Evolutionary conservation across 2,113 vertebrate species (phyloP).

Genomic region (Pionites leucogaster): DNA sequence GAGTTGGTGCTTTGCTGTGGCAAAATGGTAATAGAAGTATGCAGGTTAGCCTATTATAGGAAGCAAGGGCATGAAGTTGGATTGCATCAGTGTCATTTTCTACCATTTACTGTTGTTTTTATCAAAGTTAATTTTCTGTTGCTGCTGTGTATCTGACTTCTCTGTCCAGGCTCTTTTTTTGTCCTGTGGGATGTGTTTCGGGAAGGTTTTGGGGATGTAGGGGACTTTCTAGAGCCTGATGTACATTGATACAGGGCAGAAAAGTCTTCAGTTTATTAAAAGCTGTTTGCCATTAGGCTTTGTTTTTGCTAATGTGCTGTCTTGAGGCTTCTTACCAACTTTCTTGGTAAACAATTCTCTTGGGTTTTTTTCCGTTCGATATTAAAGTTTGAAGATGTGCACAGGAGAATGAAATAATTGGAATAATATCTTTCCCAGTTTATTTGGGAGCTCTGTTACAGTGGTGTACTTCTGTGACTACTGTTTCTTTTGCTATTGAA

Average conservation of each 20-base stretch:
- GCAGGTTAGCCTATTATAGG: rapidly evolving
- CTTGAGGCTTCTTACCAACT: background rate
- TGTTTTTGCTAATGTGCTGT: rapidly evolving
- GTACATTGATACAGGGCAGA: background rate
- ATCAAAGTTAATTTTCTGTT: background rate
- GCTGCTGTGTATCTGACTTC: background rate
- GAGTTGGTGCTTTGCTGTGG: background rate
- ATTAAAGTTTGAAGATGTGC: background rate
- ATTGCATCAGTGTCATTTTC: background rate
- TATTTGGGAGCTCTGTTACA: background rate
- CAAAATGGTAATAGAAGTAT: background rate
- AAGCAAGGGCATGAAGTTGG: background rate
- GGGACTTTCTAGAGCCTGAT: background rate
- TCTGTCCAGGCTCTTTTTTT: background rate
- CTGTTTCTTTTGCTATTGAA: background rate
- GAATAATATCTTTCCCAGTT: background rate
- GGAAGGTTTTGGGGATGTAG: background rate
- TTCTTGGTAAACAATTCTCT: background rate
- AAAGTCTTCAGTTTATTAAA: background rate
- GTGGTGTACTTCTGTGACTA: background rate
- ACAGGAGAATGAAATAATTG: background rate
- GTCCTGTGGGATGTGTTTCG: background rate
- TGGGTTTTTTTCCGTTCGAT: background rate
- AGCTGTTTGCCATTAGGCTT: background rate
- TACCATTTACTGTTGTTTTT: background rate